Evolutionary conservation across 2,888 invertebrate genomes (phyloP).

Genomic region (Polyommatus iphigenia): DNA sequence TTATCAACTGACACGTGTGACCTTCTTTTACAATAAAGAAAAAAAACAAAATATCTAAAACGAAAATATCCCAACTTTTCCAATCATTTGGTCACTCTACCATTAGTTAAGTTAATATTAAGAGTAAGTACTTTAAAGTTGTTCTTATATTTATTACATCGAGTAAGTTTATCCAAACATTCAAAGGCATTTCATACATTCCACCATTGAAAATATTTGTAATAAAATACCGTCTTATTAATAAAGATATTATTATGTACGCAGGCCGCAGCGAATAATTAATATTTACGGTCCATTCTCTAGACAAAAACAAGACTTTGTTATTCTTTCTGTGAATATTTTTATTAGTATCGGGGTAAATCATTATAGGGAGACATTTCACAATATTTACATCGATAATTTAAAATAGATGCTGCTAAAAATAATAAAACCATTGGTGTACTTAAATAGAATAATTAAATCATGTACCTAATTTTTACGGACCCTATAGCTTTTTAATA

Average conservation of each 20-base stretch:
- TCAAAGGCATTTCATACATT: constrained; percentile 7
- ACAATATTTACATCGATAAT: neutral
- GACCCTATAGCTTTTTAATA: neutral
- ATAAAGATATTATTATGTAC: no score
- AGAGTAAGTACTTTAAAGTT: neutral
- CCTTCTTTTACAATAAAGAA: neutral
- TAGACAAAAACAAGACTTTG: neutral
- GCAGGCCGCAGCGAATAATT: no score
- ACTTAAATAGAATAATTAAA: neutral
- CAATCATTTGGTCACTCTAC: constrained; percentile 24
- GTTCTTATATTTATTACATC: constrained; percentile 26
- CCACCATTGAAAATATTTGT: neutral
- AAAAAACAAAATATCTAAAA: neutral
- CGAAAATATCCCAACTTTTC: neutral
- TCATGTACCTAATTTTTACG: neutral
- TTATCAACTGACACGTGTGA: neutral
- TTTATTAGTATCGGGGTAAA: neutral
- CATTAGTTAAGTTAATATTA: constrained; percentile 23
- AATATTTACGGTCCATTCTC: neutral
- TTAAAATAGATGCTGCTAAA: neutral
- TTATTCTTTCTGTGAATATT: neutral
- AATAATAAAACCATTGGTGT: neutral
- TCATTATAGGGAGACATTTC: neutral
- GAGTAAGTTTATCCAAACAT: neutral
- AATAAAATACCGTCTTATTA: neutral